These are phyloP conservation scores for Acheta domesticus DNA, from an alignment of 2,888 invertebrate species.

Conservation along the genomic window DNA sequence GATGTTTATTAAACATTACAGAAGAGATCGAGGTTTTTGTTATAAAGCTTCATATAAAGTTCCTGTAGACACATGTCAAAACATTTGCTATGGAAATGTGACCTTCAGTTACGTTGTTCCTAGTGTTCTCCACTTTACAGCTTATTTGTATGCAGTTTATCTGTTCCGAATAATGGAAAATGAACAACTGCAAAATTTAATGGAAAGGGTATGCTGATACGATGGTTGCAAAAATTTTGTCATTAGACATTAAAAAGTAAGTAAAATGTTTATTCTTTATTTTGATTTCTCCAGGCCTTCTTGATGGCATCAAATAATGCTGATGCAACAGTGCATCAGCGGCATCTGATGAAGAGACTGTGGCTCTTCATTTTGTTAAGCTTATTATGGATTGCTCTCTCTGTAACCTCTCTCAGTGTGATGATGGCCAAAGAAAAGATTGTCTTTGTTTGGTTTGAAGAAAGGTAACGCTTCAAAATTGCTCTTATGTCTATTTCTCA, in stretches of 20 bases:
- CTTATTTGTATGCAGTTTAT: conserved; percentile 69
- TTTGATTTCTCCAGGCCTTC: conserved; percentile 57
- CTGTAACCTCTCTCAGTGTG: conserved; percentile 61
- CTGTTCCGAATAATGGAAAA: conserved; percentile 73
- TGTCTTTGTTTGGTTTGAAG: conserved; percentile 62
- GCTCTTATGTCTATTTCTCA: too few species aligned
- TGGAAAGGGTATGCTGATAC: conserved; percentile 62
- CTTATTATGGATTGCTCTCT: conserved; percentile 66
- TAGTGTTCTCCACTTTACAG: conserved; percentile 65
- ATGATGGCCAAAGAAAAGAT: conserved; percentile 63
- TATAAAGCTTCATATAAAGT: conserved; percentile 48
- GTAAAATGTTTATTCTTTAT: neutral
- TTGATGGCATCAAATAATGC: conserved; percentile 67
- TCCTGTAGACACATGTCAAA: conserved; percentile 48
- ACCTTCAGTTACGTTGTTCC: conserved; percentile 72
- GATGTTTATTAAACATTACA: conserved; percentile 46
- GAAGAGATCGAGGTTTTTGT: conserved; percentile 69
- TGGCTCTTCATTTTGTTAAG: conserved; percentile 71
- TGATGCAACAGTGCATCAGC: conserved; percentile 64
- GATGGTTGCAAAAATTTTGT: neutral
- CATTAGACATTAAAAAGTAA: neutral
- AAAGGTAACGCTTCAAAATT: conserved; percentile 48
- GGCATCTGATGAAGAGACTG: conserved; percentile 63
- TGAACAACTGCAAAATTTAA: conserved; percentile 76
- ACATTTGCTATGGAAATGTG: conserved; percentile 67